Conservation (phyloP, 2,797 vertebrate species). For the Cyprinella venusta region DNA sequence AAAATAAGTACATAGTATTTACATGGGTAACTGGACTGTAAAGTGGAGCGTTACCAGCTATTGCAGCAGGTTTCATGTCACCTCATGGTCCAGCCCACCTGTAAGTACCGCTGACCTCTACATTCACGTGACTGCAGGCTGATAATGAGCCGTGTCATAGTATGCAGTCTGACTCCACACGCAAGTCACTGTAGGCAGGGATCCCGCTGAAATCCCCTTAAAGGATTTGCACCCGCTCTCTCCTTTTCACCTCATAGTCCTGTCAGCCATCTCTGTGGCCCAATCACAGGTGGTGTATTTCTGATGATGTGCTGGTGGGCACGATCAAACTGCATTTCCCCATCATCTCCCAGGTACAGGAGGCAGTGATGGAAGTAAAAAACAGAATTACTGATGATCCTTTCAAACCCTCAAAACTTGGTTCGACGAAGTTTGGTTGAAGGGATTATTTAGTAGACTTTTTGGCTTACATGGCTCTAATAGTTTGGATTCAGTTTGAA, state of each 20-base stretch:
- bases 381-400: constrained; percentile 41
- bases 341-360: constrained; percentile 50
- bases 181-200: constrained; percentile 64
- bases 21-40: too few relatives aligned
- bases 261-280: constrained; percentile 28
- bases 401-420: constrained; percentile 38
- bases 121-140: constrained; percentile 56
- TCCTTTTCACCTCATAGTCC: constrained; percentile 32
- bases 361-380: constrained; percentile 48
- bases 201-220: constrained; percentile 78
- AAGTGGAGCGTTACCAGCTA: too few relatives aligned
- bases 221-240: constrained; percentile 72
- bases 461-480: constrained; percentile 49
- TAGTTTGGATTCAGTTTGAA: constrained; percentile 32
- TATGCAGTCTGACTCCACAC: constrained; percentile 67
- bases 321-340: constrained; percentile 21
- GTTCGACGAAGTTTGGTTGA: constrained; percentile 44
- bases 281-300: constrained; percentile 39
- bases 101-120: constrained; percentile 18
- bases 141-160: constrained; percentile 76
- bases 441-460: constrained; percentile 50
- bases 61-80: not conserved
- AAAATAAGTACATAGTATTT: too few relatives aligned
- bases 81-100: not conserved
- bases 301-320: constrained; percentile 40